Conservation (phyloP, 2,797 vertebrate genomes). For the Melanotaenia nigrans region DNA sequence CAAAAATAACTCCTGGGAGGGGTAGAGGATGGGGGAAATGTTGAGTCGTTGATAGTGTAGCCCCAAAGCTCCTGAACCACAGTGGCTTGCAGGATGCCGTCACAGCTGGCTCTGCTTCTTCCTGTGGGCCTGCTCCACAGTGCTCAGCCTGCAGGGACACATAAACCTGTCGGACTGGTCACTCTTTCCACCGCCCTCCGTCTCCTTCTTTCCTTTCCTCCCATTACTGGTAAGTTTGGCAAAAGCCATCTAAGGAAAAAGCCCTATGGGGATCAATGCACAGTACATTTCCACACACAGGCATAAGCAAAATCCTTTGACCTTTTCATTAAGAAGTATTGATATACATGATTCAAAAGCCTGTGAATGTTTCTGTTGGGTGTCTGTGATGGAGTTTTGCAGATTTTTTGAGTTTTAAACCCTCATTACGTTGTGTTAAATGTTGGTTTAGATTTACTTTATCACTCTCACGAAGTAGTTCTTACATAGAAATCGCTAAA, state of each 20-base stretch:
- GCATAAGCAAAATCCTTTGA: constrained; percentile 69
- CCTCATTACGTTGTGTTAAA: constrained; percentile 40
- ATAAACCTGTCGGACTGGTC: constrained; percentile 85
- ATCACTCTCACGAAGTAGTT: not conserved
- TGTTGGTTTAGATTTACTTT: constrained; percentile 41
- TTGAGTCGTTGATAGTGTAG: constrained; percentile 75
- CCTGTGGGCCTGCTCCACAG: constrained; percentile 77
- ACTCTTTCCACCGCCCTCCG: constrained; percentile 83
- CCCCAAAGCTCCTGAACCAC: constrained; percentile 79
- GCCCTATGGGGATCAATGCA: constrained; percentile 78
- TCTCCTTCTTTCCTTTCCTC: constrained; percentile 78
- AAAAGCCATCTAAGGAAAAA: constrained; percentile 76
- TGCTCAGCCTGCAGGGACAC: constrained; percentile 76
- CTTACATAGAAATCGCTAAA: not conserved
- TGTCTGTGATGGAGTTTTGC: constrained; percentile 44
- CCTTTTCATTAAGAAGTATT: constrained; percentile 69
- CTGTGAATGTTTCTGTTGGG: constrained; percentile 44
- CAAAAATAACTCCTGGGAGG: constrained; percentile 81
- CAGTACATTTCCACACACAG: constrained; percentile 82
- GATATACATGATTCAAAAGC: constrained; percentile 38
- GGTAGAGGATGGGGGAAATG: constrained; percentile 68
- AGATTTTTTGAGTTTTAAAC: constrained; percentile 50
- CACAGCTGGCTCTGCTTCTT: constrained; percentile 83
- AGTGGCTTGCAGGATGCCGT: constrained; percentile 79
- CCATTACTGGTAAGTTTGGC: constrained; percentile 82